phyloP scores from a whole-genome alignment of 2,113 vertebrate species.

The Psilopsiagon aurifrons region DNA sequence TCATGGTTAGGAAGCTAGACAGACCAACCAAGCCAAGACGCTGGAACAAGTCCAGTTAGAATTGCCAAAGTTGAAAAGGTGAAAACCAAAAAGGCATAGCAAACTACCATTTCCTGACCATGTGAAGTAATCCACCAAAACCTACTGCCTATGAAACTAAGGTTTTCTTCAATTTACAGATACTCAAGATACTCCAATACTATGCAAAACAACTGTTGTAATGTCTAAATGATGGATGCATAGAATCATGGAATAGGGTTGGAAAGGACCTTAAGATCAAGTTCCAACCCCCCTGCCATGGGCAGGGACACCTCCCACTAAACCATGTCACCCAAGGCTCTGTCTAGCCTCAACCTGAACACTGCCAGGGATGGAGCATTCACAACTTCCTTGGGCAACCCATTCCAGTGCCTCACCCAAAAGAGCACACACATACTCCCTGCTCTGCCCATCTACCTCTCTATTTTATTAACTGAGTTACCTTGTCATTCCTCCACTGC shows the following conservation, averaged over 20 bases:
- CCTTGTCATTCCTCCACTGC: not conserved
- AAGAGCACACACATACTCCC: fast-evolving
- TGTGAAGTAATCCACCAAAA: fast-evolving
- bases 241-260: too few relatives aligned
- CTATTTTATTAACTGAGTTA: not conserved
- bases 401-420: too few relatives aligned
- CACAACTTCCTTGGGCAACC: too few relatives aligned
- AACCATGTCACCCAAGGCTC: too few relatives aligned
- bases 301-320: too few relatives aligned
- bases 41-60: not conserved
- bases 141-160: not conserved
- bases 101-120: not conserved
- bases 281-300: too few relatives aligned
- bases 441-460: not conserved
- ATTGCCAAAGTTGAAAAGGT: not conserved
- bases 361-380: too few relatives aligned
- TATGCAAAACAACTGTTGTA: fast-evolving
- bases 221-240: not conserved
- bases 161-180: not conserved
- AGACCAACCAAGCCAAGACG: not conserved
- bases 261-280: too few relatives aligned
- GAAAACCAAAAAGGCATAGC: not conserved
- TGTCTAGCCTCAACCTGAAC: too few relatives aligned
- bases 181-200: not conserved
- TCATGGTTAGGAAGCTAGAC: not conserved